phyloP scores from a whole-genome alignment of 2,888 invertebrate genomes.

The Apeira syringaria region DNA sequence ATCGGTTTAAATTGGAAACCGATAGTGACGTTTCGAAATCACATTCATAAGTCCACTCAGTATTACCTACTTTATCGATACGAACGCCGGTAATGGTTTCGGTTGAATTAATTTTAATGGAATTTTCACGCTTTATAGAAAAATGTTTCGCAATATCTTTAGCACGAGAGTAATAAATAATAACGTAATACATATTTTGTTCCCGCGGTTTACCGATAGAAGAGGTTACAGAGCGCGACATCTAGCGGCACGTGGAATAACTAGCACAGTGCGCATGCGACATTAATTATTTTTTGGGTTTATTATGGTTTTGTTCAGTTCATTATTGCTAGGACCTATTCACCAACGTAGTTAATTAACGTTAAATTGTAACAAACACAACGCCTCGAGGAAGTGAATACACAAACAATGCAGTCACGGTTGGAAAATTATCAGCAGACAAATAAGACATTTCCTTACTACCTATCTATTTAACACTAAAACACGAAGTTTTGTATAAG shows the following conservation, averaged over 20 bases:
- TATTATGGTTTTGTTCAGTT: constrained; percentile 22
- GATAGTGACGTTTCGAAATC: constrained; percentile 83
- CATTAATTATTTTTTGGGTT: constrained; percentile 35
- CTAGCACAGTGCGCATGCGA: constrained; percentile 64
- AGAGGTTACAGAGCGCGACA: constrained; percentile 53
- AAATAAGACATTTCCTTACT: constrained; percentile 71
- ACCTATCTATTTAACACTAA: constrained; percentile 54
- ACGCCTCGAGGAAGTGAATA: constrained; percentile 65
- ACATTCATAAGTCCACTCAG: constrained; percentile 80
- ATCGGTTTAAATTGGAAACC: constrained; percentile 83
- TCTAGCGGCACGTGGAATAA: constrained; percentile 54
- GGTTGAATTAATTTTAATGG: constrained; percentile 83
- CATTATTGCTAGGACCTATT: constrained; percentile 26
- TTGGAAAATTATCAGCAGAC: constrained; percentile 63
- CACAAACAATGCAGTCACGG: constrained; percentile 72
- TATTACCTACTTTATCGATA: constrained; percentile 83
- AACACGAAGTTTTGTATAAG: constrained; percentile 42
- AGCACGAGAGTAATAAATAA: constrained; percentile 72
- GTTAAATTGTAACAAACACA: constrained; percentile 58
- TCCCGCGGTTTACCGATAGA: constrained; percentile 28
- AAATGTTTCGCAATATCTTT: constrained; percentile 78
- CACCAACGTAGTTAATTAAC: constrained; percentile 46
- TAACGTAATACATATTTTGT: constrained; percentile 38
- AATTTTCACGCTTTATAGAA: constrained; percentile 81
- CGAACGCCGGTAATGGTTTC: constrained; percentile 78